A percentile compares a stretch with the other conserved stretches of the same genome.
phyloP scores from a whole-genome alignment of 2,113 vertebrate species.

The Penelope pileata region DNA sequence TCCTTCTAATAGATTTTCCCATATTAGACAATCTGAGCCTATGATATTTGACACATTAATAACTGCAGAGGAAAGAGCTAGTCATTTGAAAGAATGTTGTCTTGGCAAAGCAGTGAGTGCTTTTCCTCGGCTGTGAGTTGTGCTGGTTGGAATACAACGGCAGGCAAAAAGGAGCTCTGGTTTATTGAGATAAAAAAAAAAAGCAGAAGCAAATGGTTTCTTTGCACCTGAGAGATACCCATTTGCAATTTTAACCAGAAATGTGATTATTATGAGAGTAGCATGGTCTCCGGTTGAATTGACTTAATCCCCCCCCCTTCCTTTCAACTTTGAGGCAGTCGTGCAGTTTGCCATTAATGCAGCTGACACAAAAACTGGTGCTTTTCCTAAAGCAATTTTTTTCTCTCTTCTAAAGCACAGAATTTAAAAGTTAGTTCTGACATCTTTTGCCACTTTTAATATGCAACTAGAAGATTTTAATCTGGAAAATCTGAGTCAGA shows the following conservation, averaged over 20 bases:
- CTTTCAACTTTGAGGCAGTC: background rate
- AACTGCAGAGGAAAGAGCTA: slow-evolving; percentile 69
- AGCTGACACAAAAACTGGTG: background rate
- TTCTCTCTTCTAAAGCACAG: background rate
- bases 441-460: background rate
- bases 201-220: background rate
- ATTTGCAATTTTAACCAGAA: background rate
- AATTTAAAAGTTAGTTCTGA: background rate
- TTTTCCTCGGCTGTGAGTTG: slow-evolving; percentile 48
- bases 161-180: slow-evolving; percentile 9
- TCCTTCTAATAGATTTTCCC: slow-evolving; percentile 71
- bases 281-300: background rate
- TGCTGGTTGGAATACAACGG: slow-evolving; percentile 17
- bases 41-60: slow-evolving; percentile 64
- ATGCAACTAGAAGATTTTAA: background rate
- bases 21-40: slow-evolving; percentile 64
- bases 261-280: background rate
- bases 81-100: slow-evolving; percentile 68
- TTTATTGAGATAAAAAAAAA: background rate
- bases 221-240: background rate
- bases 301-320: background rate
- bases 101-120: slow-evolving; percentile 20
- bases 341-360: background rate
- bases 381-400: background rate
- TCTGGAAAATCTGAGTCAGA: background rate